A percentile compares a stretch with the other conserved stretches of the same genome.
Evolutionary conservation across 2,113 vertebrate species (phyloP).

Genomic region (Taxidea taxus): DNA sequence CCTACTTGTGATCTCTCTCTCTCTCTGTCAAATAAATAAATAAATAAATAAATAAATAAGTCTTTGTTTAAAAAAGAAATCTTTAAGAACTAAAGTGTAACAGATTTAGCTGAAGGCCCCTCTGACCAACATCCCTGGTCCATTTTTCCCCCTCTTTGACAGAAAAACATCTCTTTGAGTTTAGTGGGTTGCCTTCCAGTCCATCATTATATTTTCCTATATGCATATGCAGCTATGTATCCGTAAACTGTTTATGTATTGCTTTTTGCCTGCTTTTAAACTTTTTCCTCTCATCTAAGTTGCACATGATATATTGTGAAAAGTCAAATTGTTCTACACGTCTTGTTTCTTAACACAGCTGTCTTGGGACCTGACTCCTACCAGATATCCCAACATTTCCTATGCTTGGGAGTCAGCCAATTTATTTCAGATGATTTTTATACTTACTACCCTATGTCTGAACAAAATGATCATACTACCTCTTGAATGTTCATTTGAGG

Average conservation of each 20-base stretch:
- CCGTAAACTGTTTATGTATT: background rate
- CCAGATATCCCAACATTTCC: background rate
- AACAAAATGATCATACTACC: background rate
- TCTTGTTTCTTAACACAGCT: background rate
- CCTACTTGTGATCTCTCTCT: no score
- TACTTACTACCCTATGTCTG: background rate
- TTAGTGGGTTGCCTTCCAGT: background rate
- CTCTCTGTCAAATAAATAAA: no score
- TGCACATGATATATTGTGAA: background rate
- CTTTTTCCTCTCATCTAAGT: background rate
- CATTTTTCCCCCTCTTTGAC: background rate
- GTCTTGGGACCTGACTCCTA: background rate
- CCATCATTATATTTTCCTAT: background rate
- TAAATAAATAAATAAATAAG: no score
- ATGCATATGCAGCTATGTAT: background rate
- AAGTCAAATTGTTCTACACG: background rate
- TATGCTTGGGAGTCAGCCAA: background rate
- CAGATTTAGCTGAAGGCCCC: background rate
- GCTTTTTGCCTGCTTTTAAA: background rate
- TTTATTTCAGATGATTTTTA: background rate
- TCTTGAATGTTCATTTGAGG: background rate
- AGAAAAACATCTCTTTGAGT: background rate
- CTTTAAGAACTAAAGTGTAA: background rate
- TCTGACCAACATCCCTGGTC: background rate
- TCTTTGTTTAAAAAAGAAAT: no score